Evolutionary conservation across 2,888 invertebrate genomes (phyloP).

Genomic region (Orthosia gothica): DNA sequence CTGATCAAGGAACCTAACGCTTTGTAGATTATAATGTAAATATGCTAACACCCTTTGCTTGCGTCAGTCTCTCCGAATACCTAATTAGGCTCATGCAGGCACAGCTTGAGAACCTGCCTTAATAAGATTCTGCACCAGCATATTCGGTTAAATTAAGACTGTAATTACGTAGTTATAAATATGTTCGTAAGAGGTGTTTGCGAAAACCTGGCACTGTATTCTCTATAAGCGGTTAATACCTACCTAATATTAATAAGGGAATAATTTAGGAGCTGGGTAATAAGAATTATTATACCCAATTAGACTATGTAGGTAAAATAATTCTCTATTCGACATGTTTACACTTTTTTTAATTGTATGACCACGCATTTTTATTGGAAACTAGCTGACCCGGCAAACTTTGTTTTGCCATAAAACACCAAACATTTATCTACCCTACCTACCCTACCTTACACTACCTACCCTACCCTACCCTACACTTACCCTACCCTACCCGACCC

Average conservation of each 20-base stretch:
- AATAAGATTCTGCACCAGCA: slow-evolving; percentile 60
- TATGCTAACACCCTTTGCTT: slow-evolving; percentile 13
- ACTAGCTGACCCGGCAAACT: no score
- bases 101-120: slow-evolving; percentile 49
- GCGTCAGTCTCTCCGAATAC: slow-evolving; percentile 49
- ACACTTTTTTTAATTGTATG: no score
- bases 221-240: not conserved
- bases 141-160: slow-evolving; percentile 56
- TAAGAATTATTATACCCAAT: not conserved
- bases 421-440: no score
- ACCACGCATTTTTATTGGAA: no score
- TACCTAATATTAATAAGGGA: not conserved
- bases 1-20: not conserved
- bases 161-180: slow-evolving; percentile 33
- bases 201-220: not conserved
- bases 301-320: no score
- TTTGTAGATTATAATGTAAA: slow-evolving; percentile 2
- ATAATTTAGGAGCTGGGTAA: not conserved
- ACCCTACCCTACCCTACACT: no score
- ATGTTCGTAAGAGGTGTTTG: slow-evolving; percentile 8
- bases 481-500: no score
- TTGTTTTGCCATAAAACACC: no score
- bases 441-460: no score
- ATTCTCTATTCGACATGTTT: no score
- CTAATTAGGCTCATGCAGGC: slow-evolving; percentile 61